Percentiles rank a stretch among this genome's conserved stretches.
Evolutionary conservation across 2,888 invertebrate genomes (phyloP).

Genomic region (Scelioninae gen. 2): DNA sequence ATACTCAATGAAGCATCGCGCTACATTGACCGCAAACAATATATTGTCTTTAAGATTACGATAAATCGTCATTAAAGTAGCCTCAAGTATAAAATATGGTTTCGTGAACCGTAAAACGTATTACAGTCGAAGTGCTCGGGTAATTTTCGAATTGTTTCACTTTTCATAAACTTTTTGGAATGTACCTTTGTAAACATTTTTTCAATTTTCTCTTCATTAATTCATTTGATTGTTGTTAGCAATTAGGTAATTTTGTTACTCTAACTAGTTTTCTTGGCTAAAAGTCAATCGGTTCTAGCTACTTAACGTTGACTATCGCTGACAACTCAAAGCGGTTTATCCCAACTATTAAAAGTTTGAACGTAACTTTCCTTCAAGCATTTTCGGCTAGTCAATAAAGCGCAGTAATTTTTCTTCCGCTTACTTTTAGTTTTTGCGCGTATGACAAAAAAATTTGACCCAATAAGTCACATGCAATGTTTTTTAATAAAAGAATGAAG

Average conservation of each 20-base stretch:
- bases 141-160: background rate
- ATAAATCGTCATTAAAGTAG: slow-evolving; percentile 42
- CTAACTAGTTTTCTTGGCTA: background rate
- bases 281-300: background rate
- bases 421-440: too few species aligned
- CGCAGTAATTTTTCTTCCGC: background rate
- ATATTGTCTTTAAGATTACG: slow-evolving; percentile 25
- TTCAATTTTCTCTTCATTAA: too few species aligned
- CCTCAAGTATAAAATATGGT: slow-evolving; percentile 21
- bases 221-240: too few species aligned
- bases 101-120: background rate
- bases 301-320: slow-evolving; percentile 1
- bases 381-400: background rate
- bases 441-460: too few species aligned
- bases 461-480: too few species aligned
- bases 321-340: background rate
- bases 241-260: background rate
- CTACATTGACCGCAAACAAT: slow-evolving; percentile 19
- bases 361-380: background rate
- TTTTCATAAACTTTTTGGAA: too few species aligned
- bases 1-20: slow-evolving; percentile 6
- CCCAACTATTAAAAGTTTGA: slow-evolving; percentile 6
- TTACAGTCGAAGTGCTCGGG: background rate
- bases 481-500: too few species aligned
- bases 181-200: background rate